Percentiles rank a stretch among this genome's conserved stretches.
phyloP scores from a whole-genome alignment of 2,888 invertebrate species.

The Aspidiotus destructor region DNA sequence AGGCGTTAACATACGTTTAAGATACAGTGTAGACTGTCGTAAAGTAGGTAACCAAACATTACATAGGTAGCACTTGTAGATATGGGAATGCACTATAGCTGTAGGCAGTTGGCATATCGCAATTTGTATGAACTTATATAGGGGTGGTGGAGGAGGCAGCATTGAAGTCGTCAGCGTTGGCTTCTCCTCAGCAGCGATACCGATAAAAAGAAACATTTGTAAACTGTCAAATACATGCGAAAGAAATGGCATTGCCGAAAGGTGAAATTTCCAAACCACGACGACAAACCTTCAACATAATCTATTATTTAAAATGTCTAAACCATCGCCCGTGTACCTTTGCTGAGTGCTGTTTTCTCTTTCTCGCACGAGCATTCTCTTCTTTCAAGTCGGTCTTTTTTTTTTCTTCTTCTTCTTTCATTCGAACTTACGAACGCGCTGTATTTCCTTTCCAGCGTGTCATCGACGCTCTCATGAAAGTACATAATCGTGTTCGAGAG shows the following conservation, averaged over 20 bases:
- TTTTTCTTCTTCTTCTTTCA: background rate
- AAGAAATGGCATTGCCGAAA: constrained; percentile 32
- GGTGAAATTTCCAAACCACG: constrained; percentile 32
- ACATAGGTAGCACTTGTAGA: no score
- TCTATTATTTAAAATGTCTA: constrained; percentile 33
- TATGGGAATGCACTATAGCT: no score
- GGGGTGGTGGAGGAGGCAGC: constrained; percentile 17
- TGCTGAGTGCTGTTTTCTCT: background rate
- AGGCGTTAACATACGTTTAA: no score
- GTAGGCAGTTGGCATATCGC: no score
- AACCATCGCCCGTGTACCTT: constrained; percentile 27
- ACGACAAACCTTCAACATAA: constrained; percentile 28
- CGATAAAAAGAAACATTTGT: constrained; percentile 35
- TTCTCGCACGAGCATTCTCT: no score
- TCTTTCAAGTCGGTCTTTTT: constrained; percentile 5
- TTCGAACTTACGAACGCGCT: no score
- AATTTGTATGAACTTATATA: no score
- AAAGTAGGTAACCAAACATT: no score
- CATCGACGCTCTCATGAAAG: constrained; percentile 14
- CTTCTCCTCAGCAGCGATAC: constrained; percentile 26
- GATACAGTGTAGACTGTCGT: no score
- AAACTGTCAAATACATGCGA: constrained; percentile 35
- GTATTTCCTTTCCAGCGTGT: background rate
- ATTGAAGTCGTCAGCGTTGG: constrained; percentile 10
- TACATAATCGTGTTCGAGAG: constrained; percentile 30